phyloP scores from a whole-genome alignment of 64 coral and sea anemone species.

The Orbicella faveolata region DNA sequence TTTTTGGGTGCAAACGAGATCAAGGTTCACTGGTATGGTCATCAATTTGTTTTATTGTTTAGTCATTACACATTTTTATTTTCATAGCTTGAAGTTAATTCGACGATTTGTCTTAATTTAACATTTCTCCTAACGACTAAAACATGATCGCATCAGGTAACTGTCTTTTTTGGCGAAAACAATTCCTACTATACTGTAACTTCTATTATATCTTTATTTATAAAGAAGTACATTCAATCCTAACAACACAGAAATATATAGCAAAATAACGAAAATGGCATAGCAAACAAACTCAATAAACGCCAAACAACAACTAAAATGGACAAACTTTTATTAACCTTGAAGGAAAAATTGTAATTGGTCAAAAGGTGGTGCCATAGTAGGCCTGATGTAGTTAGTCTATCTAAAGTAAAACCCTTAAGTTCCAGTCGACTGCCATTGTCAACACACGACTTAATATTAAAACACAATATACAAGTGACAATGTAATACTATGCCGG shows the following conservation, averaged over 20 bases:
- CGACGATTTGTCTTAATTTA: neutral
- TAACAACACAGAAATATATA: neutral
- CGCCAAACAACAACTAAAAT: neutral
- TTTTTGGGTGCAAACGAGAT: neutral
- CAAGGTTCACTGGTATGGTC: neutral
- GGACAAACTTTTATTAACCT: slow-evolving; percentile 8
- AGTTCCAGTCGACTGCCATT: neutral
- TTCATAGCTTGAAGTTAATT: neutral
- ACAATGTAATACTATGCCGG: neutral
- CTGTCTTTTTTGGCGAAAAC: neutral
- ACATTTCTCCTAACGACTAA: neutral
- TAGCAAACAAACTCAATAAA: neutral
- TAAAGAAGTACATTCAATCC: neutral
- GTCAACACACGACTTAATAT: slow-evolving; percentile 18
- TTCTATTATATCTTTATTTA: neutral
- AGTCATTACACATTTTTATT: neutral
- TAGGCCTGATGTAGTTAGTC: neutral
- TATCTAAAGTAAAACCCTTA: neutral
- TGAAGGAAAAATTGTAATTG: neutral
- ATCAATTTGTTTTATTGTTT: neutral
- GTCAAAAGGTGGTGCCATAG: neutral
- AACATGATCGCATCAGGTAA: neutral
- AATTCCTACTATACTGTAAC: neutral
- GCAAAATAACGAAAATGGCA: neutral
- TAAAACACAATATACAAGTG: slow-evolving; percentile 44